A percentile compares a stretch with the other conserved stretches of the same genome.
Conservation (phyloP, 2,888 invertebrate genomes). For the Hypercompe scribonia region DNA sequence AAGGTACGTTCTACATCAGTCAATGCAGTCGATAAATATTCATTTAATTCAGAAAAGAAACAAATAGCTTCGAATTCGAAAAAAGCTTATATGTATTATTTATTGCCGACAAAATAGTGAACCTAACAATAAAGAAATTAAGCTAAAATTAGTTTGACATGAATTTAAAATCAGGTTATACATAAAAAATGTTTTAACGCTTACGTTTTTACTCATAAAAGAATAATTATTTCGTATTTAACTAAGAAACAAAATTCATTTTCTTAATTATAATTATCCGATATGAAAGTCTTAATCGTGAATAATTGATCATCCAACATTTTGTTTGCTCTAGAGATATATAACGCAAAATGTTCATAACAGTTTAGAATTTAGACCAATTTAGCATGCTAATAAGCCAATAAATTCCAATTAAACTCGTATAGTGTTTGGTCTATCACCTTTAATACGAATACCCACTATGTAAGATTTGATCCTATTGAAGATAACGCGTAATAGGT, state of each 20-base stretch:
- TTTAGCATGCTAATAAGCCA: constrained; percentile 25
- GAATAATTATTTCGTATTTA: neutral
- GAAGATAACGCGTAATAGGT: constrained; percentile 15
- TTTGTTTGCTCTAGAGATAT: constrained; percentile 6
- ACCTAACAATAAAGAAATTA: neutral
- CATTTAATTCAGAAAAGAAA: too few species aligned
- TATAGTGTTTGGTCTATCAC: constrained; percentile 20
- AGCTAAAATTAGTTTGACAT: too few species aligned
- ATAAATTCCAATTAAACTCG: constrained; percentile 27
- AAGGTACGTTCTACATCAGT: neutral
- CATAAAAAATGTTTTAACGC: too few species aligned
- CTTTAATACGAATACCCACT: constrained; percentile 17
- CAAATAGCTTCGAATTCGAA: too few species aligned
- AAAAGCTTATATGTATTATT: too few species aligned
- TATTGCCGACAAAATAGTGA: neutral
- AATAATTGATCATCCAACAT: neutral
- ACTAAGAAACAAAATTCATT: neutral
- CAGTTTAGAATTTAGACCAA: constrained; percentile 16
- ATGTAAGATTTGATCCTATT: constrained; percentile 10
- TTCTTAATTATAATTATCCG: neutral
- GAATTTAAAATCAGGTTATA: too few species aligned
- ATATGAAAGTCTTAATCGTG: neutral
- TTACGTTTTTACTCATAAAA: neutral
- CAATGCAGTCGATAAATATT: neutral
- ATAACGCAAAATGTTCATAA: constrained; percentile 17